phyloP scores from a whole-genome alignment of 2,797 vertebrate genomes.

The Brachyalestes nurse region DNA sequence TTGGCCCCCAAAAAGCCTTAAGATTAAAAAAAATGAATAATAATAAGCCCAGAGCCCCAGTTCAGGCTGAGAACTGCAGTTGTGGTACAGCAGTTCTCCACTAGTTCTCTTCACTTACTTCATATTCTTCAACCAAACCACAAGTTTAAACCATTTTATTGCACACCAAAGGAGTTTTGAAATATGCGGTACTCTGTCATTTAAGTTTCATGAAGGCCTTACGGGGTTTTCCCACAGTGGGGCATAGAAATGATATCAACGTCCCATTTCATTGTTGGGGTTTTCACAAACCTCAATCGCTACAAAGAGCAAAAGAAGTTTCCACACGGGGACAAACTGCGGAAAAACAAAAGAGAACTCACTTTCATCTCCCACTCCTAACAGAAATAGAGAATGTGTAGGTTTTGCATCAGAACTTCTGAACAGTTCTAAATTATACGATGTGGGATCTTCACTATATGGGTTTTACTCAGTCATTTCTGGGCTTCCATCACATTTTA shows the following conservation, averaged over 20 bases:
- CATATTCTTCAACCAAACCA: neutral
- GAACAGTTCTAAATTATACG: too few species aligned
- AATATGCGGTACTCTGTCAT: slow-evolving; percentile 7
- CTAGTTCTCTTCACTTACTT: neutral
- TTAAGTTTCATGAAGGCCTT: neutral
- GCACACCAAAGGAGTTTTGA: neutral
- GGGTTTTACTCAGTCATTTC: too few species aligned
- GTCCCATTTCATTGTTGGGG: slow-evolving; percentile 3
- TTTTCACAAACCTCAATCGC: neutral
- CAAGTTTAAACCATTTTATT: slow-evolving; percentile 5
- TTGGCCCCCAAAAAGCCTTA: too few species aligned
- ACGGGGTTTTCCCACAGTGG: slow-evolving; percentile 13
- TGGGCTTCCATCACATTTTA: too few species aligned
- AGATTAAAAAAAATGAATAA: too few species aligned
- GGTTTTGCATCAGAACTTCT: too few species aligned
- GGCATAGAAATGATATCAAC: neutral
- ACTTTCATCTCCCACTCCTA: neutral
- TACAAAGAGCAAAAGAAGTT: neutral
- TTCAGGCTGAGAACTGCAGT: too few species aligned
- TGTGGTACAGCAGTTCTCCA: neutral
- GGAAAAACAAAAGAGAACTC: neutral
- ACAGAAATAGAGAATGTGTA: neutral
- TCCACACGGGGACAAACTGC: neutral
- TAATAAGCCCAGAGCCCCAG: too few species aligned
- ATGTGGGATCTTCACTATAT: too few species aligned